Evolutionary conservation across 2,888 invertebrate species (phyloP).

Genomic region (Agonopterix heracliana): DNA sequence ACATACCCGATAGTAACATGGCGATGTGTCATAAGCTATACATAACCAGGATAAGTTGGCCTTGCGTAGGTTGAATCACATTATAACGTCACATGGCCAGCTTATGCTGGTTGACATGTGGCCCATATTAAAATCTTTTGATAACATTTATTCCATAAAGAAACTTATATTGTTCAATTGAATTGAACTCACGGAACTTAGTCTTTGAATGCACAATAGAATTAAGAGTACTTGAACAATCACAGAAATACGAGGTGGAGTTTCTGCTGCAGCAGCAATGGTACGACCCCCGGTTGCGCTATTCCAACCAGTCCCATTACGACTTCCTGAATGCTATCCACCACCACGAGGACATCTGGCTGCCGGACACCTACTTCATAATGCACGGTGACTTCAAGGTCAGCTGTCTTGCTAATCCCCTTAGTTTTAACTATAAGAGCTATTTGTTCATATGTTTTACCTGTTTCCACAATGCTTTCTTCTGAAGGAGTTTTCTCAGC

Average conservation of each 20-base stretch:
- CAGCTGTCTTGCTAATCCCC: constrained; percentile 16
- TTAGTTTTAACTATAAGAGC: constrained; percentile 1
- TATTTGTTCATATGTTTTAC: constrained; percentile 32
- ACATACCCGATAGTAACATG: no score
- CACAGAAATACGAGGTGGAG: constrained; percentile 97
- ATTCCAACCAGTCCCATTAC: constrained; percentile 91
- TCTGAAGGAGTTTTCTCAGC: constrained; percentile 59
- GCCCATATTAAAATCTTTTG: no score
- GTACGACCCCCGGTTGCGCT: constrained; percentile 92
- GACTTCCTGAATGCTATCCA: constrained; percentile 94
- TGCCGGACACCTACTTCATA: constrained; percentile 96
- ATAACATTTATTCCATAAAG: no score
- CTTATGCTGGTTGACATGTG: no score
- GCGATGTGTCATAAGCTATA: no score
- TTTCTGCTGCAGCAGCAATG: constrained; percentile 95
- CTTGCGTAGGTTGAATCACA: no score
- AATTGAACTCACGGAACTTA: background rate
- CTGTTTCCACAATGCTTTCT: constrained; percentile 57
- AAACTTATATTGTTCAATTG: background rate
- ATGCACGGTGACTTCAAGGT: constrained; percentile 96
- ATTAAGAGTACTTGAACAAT: constrained; percentile 19
- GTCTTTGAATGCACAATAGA: background rate
- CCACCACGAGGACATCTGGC: constrained; percentile 94
- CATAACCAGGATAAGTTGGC: no score
- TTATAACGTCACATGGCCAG: no score